phyloP scores from a whole-genome alignment of 1,140 invertebrate genomes.

The Danaus plexippus region DNA sequence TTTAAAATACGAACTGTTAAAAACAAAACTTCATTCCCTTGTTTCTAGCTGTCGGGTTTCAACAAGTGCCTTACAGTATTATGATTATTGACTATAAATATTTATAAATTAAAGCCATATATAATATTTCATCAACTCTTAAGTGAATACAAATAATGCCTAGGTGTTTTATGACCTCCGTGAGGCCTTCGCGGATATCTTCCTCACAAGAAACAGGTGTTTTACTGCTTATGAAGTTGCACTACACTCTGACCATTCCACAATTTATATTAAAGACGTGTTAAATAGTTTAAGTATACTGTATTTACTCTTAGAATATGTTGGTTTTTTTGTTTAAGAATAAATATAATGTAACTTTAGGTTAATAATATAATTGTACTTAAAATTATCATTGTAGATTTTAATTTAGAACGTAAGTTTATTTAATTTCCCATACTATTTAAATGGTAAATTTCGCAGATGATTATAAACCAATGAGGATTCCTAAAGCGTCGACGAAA shows the following conservation, averaged over 20 bases:
- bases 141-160: conserved; percentile 37
- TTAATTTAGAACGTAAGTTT: too few relatives aligned
- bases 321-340: not conserved
- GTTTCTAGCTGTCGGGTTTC: conserved; percentile 46
- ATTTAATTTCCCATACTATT: too few relatives aligned
- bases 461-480: conserved; percentile 30
- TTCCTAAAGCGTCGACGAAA: conserved; percentile 32
- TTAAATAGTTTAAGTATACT: not conserved
- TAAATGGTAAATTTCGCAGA: conserved; percentile 22
- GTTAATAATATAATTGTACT: too few relatives aligned
- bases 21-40: conserved; percentile 34
- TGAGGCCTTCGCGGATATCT: conserved; percentile 30
- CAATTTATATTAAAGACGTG: too few relatives aligned
- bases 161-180: conserved; percentile 48
- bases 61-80: conserved; percentile 55
- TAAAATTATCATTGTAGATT: too few relatives aligned
- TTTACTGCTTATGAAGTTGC: not conserved
- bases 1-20: conserved; percentile 44
- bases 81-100: conserved; percentile 14
- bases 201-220: conserved; percentile 44
- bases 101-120: conserved; percentile 10
- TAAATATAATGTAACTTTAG: not conserved
- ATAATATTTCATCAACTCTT: conserved; percentile 7
- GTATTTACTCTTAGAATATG: not conserved
- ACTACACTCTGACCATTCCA: too few relatives aligned